These are phyloP conservation scores for Conus ventricosus DNA, from an alignment of 1,140 invertebrate genomes.

Conservation along the genomic window DNA sequence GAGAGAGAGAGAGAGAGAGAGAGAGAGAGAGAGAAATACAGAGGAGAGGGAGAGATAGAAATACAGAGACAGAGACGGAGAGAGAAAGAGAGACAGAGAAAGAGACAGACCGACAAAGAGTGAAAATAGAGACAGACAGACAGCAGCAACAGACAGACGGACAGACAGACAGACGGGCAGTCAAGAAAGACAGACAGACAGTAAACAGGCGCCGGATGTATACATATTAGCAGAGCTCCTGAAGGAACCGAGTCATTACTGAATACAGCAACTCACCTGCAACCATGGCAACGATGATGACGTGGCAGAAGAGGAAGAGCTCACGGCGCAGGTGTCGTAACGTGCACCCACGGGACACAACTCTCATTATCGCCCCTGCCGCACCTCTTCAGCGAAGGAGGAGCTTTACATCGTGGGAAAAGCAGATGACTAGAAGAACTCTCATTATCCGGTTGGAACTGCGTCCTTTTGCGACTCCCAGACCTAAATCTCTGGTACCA, in stretches of 20 bases:
- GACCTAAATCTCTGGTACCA: too few relatives aligned
- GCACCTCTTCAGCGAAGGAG: not conserved
- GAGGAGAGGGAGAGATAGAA: not conserved
- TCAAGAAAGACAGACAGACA: too few relatives aligned
- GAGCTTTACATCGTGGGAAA: not conserved
- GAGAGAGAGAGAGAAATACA: not conserved
- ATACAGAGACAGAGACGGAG: not conserved
- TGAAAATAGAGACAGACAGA: not conserved
- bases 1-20: not conserved
- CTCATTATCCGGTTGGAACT: not conserved
- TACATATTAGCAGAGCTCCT: not conserved
- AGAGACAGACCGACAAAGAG: not conserved
- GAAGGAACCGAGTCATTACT: too few relatives aligned
- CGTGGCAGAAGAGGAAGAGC: constrained; percentile 27
- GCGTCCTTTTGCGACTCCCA: too few relatives aligned
- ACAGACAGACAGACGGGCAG: not conserved
- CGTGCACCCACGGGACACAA: constrained; percentile 30
- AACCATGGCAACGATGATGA: constrained; percentile 32
- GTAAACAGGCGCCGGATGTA: not conserved
- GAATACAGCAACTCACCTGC: constrained; percentile 17
- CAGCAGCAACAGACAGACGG: not conserved
- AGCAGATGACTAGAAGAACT: not conserved
- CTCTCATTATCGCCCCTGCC: constrained; percentile 38
- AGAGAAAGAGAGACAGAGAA: not conserved
- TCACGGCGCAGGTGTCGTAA: constrained; percentile 34